Conservation (phyloP, 2,888 invertebrate species). For the Ichneumon xanthorius region DNA sequence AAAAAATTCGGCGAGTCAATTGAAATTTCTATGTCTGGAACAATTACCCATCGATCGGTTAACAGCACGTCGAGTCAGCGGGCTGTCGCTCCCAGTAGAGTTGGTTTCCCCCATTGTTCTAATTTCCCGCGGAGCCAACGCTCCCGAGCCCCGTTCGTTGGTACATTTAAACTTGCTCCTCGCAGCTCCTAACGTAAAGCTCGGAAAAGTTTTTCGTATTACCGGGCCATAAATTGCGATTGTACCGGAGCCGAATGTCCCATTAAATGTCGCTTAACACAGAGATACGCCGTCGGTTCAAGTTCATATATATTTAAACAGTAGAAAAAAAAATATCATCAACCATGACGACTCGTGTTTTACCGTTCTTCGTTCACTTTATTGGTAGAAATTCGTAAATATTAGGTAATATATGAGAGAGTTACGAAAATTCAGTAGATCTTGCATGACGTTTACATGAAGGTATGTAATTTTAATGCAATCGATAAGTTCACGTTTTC, state of each 20-base stretch:
- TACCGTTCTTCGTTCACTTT: constrained; percentile 50
- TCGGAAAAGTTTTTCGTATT: constrained; percentile 22
- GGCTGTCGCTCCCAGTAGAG: constrained; percentile 18
- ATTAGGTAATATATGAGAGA: constrained; percentile 48
- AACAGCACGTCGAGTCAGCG: background rate
- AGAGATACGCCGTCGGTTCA: constrained; percentile 32
- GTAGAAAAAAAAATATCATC: constrained; percentile 29
- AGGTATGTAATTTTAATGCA: constrained; percentile 50
- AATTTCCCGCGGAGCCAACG: constrained; percentile 16
- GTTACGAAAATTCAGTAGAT: constrained; percentile 58
- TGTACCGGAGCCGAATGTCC: background rate
- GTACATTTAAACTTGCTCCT: constrained; percentile 40
- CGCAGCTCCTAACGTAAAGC: constrained; percentile 14
- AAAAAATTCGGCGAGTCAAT: background rate
- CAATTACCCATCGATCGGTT: constrained; percentile 39
- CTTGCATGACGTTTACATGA: constrained; percentile 55
- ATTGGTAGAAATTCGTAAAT: constrained; percentile 57
- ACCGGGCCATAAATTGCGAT: constrained; percentile 10
- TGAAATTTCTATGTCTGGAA: constrained; percentile 19
- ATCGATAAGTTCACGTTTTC: constrained; percentile 31
- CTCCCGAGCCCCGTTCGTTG: constrained; percentile 15
- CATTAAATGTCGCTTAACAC: constrained; percentile 31
- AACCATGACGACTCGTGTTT: constrained; percentile 51
- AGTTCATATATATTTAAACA: constrained; percentile 16
- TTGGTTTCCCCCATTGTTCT: constrained; percentile 36